phyloP scores from a whole-genome alignment of 2,113 vertebrate species.

The Neotoma lepida region DNA sequence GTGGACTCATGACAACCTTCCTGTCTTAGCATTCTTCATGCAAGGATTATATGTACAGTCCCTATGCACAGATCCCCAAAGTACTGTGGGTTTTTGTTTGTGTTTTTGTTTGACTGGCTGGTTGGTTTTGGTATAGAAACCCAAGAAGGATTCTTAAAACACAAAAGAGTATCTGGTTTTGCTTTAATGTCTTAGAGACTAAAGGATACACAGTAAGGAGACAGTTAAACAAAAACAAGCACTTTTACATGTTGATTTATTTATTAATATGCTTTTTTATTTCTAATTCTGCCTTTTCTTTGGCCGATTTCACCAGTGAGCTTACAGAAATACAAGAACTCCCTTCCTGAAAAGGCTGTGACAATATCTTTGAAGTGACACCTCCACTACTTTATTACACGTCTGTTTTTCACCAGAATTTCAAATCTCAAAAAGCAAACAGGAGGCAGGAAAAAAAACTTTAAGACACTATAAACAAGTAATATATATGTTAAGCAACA shows the following conservation, averaged over 20 bases:
- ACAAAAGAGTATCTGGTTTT: slow-evolving; percentile 39
- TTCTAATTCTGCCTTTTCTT: slow-evolving; percentile 50
- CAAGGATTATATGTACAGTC: not conserved
- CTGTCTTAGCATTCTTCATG: not conserved
- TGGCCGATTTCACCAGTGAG: not conserved
- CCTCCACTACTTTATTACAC: not conserved
- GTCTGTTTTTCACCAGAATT: not conserved
- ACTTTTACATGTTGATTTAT: slow-evolving; percentile 33
- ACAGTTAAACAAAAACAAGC: slow-evolving; percentile 16
- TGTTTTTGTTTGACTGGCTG: not conserved
- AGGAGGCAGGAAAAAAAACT: slow-evolving; percentile 27
- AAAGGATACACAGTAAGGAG: not conserved
- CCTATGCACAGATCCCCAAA: not conserved
- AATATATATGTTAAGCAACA: not conserved
- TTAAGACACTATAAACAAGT: slow-evolving; percentile 39
- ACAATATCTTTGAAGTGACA: not conserved
- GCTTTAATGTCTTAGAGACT: slow-evolving; percentile 15
- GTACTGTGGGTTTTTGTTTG: not conserved
- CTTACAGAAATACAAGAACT: slow-evolving; percentile 37
- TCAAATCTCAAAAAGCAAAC: slow-evolving; percentile 56
- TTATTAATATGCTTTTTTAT: slow-evolving; percentile 26
- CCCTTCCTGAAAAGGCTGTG: not conserved
- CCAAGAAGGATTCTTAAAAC: not conserved
- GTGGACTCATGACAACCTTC: not conserved
- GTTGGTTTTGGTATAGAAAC: not conserved